Evolutionary conservation across 2,888 invertebrate species (phyloP), one percentile per base, ranked within the genome.

Genomic region (Troides oblongomaculatus): DNA sequence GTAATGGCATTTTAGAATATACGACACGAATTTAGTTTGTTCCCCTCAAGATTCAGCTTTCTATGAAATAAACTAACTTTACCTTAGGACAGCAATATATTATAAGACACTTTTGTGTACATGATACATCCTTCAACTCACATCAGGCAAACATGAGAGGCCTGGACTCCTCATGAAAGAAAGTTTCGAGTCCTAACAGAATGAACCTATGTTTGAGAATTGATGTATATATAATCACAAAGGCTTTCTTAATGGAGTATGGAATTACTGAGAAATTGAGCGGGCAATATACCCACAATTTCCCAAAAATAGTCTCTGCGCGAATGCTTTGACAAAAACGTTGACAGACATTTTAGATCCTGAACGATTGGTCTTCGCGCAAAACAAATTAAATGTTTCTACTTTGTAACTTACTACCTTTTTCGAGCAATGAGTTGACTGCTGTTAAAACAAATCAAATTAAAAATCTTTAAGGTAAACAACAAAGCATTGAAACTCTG

Each of bases 401-500:
- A 58, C 59, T 65, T 65, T 65, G 65, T 59, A 25, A 58, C 17
- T 25, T 58, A 65, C 59, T 59, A 59, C 59, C 65, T 43, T 58
- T 46, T 18, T 46, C 23, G 12, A 30, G 65, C 10, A 25, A 36
- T 18, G 53, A 21, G 46, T 14, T 53, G 21, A 53, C 60, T 60
- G 53, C 50, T 61, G 60, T 53, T 66, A 60, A 66, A 60, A 61
- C 66, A 66, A 66, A 60, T 66, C 60, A 59, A 46, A 61, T 66
- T 66, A 2, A 46, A 3, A 14, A 4, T 46, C 46, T 12, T 46
- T 14, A 46, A 12, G 14, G 14, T 12, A 46, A 12, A 39, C 14
- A 46, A 46, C 14, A 14, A 46, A 46, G 46, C 12, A 46, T 46
- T 10, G 14, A 46, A 46, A 14, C 12, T 46, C 46, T 46, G 12